Evolutionary conservation across 2,888 invertebrate species (phyloP).

Genomic region (Petrolisthes cinctipes): DNA sequence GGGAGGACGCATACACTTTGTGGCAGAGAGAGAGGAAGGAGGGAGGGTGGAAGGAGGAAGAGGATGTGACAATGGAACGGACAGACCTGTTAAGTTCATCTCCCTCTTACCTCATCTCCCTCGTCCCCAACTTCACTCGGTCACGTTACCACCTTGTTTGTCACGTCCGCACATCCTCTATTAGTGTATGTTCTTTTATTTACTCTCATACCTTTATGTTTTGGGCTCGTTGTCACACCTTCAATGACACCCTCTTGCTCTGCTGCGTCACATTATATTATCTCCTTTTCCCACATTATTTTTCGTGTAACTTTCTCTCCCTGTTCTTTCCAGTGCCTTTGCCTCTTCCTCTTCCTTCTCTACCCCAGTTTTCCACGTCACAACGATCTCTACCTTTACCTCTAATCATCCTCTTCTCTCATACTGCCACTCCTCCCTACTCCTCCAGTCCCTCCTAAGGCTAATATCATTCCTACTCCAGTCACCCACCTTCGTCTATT

Average conservation of each 20-base stretch:
- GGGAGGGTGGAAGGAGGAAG: slow-evolving; percentile 2
- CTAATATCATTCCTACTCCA: neutral
- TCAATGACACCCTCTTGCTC: no score
- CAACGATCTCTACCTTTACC: slow-evolving; percentile 2
- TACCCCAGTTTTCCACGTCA: neutral
- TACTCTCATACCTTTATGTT: no score
- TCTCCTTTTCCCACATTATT: no score
- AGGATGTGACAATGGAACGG: neutral
- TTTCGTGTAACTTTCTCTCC: neutral
- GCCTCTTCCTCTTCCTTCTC: neutral
- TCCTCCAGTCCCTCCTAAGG: neutral
- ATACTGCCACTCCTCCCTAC: neutral
- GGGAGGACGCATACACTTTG: neutral
- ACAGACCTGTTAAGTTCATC: neutral
- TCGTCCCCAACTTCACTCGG: no score
- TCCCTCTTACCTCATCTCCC: neutral
- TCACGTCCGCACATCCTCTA: no score
- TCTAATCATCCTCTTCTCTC: slow-evolving; percentile 18
- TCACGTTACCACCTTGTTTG: neutral
- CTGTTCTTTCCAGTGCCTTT: slow-evolving; percentile 1
- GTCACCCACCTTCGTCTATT: neutral
- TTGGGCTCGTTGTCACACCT: no score
- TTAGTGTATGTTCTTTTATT: no score
- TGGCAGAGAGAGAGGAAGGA: neutral
- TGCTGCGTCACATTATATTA: no score